These are phyloP conservation scores for Dusona sp. DNA, from an alignment of 2,888 invertebrate species.

Conservation along the genomic window DNA sequence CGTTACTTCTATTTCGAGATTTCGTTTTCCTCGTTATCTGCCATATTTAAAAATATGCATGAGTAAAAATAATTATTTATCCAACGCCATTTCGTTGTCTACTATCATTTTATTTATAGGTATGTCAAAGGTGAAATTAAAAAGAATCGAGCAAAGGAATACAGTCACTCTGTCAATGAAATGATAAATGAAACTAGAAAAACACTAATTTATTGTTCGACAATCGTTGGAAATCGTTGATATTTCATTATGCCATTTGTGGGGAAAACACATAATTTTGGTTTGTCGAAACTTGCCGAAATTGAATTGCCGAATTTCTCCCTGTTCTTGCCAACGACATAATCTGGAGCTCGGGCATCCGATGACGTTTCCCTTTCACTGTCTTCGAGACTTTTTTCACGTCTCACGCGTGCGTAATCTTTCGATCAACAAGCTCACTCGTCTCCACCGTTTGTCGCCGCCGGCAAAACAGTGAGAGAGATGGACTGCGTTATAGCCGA, in stretches of 20 bases:
- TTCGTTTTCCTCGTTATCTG: constrained; percentile 32
- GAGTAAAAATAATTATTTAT: not conserved
- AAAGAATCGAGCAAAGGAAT: not conserved
- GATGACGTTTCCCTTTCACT: constrained; percentile 76
- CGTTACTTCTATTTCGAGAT: constrained; percentile 47
- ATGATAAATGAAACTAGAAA: not conserved
- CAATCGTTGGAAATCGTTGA: not conserved
- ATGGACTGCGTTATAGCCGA: constrained; percentile 7
- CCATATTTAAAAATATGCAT: not conserved
- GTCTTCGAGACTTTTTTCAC: constrained; percentile 50
- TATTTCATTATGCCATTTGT: not conserved
- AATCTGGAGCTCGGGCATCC: constrained; percentile 43
- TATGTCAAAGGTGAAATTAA: not conserved
- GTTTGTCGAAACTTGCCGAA: constrained; percentile 4
- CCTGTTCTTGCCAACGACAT: not conserved
- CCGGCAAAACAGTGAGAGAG: constrained; percentile 21
- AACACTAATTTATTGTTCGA: not conserved
- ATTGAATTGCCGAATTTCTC: constrained; percentile 5
- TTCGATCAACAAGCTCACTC: constrained; percentile 28
- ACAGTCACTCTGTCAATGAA: not conserved
- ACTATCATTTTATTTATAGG: not conserved
- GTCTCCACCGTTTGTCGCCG: constrained; percentile 30
- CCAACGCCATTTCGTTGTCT: not conserved
- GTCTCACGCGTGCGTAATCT: constrained; percentile 60
- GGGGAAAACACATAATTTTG: not conserved